Conservation (phyloP, 2,888 invertebrate species). For the Dusona sp. region DNA sequence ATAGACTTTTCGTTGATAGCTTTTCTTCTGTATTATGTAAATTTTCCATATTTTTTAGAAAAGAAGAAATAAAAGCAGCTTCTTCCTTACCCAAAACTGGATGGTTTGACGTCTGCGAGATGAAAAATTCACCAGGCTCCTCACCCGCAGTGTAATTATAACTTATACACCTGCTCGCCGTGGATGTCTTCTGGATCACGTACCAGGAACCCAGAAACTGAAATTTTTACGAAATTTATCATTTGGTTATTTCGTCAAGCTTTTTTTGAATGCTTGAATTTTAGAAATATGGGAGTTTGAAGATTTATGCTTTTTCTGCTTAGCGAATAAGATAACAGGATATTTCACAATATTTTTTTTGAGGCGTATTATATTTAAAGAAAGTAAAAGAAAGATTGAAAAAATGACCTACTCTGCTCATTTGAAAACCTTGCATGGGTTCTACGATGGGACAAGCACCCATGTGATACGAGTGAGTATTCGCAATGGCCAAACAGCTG, state of each 20-base stretch:
- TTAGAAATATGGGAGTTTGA: too few relatives aligned
- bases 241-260: not conserved
- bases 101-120: conserved; percentile 91
- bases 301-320: too few relatives aligned
- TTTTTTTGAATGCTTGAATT: not conserved
- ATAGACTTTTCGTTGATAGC: not conserved
- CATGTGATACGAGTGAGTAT: conserved; percentile 89
- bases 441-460: conserved; percentile 91
- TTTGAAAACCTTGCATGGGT: conserved; percentile 90
- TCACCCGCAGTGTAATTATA: conserved; percentile 91
- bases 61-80: not conserved
- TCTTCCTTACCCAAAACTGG: conserved; percentile 79
- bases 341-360: not conserved
- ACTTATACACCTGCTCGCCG: conserved; percentile 91
- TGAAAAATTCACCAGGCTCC: conserved; percentile 89
- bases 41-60: too few relatives aligned
- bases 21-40: not conserved
- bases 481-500: conserved; percentile 70
- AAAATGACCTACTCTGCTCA: conserved; percentile 88
- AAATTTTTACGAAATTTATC: not conserved
- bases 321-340: not conserved
- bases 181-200: conserved; percentile 93
- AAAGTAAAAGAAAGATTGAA: not conserved
- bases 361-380: too few relatives aligned
- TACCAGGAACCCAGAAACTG: conserved; percentile 93